Evolutionary conservation across 2,888 invertebrate genomes (phyloP).

Genomic region (Erebia aethiops): DNA sequence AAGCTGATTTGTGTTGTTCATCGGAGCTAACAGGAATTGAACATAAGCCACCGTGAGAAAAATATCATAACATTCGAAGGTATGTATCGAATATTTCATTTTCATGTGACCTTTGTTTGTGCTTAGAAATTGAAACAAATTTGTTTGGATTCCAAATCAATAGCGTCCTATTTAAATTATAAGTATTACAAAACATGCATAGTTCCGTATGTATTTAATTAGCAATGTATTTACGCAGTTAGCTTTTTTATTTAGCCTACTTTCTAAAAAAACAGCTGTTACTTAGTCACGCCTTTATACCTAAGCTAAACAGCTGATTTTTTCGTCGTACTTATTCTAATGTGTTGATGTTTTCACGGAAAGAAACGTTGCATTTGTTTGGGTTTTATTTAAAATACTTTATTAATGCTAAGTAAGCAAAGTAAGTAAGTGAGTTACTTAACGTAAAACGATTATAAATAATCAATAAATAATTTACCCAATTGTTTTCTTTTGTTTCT

Average conservation of each 20-base stretch:
- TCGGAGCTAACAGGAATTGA: slow-evolving; percentile 13
- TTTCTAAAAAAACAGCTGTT: slow-evolving; percentile 74
- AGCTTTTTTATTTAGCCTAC: slow-evolving; percentile 49
- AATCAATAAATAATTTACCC: too few species aligned
- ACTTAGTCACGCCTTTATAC: slow-evolving; percentile 62
- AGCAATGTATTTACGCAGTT: slow-evolving; percentile 43
- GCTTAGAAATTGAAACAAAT: slow-evolving; percentile 19
- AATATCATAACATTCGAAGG: slow-evolving; percentile 48
- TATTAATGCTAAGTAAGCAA: too few species aligned
- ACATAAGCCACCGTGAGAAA: slow-evolving; percentile 8
- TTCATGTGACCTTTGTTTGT: slow-evolving; percentile 50
- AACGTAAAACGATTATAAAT: too few species aligned
- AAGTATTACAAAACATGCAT: background rate
- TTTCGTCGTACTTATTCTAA: slow-evolving; percentile 35
- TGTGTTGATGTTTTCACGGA: slow-evolving; percentile 37
- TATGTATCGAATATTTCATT: slow-evolving; percentile 62
- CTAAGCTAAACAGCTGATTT: slow-evolving; percentile 59
- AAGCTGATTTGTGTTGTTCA: slow-evolving; percentile 31
- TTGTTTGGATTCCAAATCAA: background rate
- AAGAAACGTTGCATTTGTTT: background rate
- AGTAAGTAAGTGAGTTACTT: too few species aligned
- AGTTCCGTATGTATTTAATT: background rate
- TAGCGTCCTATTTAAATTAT: background rate
- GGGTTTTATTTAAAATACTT: background rate
- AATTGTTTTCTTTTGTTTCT: too few species aligned